phyloP scores from a whole-genome alignment of 2,113 vertebrate species.

The Ia io region DNA sequence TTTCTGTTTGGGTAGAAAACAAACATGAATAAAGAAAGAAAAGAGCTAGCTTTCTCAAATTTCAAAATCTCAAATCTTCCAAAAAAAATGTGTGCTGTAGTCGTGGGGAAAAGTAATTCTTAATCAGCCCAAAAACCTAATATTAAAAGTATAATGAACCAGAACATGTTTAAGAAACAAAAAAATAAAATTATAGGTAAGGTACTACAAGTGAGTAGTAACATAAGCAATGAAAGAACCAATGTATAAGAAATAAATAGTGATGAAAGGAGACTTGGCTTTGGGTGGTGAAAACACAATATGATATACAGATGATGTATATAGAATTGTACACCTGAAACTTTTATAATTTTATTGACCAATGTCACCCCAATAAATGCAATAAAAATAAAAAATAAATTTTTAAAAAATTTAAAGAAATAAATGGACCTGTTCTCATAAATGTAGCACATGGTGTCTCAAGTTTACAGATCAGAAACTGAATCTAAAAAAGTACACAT shows the following conservation, averaged over 20 bases:
- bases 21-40: neutral
- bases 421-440: slow-evolving; percentile 28
- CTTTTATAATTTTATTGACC: neutral
- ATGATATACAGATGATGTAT: neutral
- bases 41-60: neutral
- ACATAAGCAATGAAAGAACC: neutral
- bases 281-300: neutral
- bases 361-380: neutral
- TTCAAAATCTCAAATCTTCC: slow-evolving; percentile 6
- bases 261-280: neutral
- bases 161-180: slow-evolving; percentile 1
- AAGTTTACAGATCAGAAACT: slow-evolving; percentile 36
- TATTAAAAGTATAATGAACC: slow-evolving; percentile 31
- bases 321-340: neutral
- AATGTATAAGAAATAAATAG: slow-evolving; percentile 18
- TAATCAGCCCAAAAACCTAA: neutral
- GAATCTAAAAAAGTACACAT: neutral
- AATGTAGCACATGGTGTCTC: neutral
- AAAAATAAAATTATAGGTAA: neutral
- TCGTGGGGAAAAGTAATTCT: neutral
- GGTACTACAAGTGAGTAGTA: neutral
- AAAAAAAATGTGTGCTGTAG: neutral
- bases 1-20: slow-evolving; percentile 1
- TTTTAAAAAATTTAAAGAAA: neutral
- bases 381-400: neutral